Conservation (phyloP, 2,113 vertebrate species). For the Zapus hudsonius region DNA sequence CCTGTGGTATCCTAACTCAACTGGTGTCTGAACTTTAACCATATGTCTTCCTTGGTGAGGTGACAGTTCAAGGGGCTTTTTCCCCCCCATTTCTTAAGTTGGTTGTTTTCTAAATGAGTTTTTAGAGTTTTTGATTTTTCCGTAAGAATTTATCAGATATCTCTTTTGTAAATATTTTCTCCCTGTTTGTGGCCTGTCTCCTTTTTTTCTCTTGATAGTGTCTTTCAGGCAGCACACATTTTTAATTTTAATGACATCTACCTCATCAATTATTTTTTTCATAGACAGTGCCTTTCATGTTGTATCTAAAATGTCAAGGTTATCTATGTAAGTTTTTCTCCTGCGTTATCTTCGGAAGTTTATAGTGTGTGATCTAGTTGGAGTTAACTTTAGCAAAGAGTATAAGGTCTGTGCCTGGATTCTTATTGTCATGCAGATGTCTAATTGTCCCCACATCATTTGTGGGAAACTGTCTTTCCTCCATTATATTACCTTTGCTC, state of each 20-base stretch:
- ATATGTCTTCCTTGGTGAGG: background rate
- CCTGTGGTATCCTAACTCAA: background rate
- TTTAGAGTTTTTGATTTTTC: slow-evolving; percentile 15
- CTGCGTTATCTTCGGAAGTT: background rate
- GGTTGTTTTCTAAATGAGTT: background rate
- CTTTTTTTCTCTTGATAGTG: background rate
- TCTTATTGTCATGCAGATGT: too few species aligned
- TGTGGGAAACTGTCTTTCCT: background rate
- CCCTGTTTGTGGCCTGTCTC: background rate
- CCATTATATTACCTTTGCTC: background rate
- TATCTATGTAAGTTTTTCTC: background rate
- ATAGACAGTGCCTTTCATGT: background rate
- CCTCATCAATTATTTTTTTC: background rate
- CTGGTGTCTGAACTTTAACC: background rate
- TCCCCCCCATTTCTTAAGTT: background rate
- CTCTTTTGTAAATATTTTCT: background rate
- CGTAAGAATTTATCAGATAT: background rate
- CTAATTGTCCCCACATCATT: background rate
- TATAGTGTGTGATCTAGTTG: background rate
- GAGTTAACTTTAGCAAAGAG: background rate
- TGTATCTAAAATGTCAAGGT: background rate
- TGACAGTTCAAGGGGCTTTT: background rate
- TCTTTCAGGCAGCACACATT: background rate
- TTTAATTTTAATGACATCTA: background rate
- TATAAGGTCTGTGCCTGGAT: background rate